phyloP scores from a whole-genome alignment of 2,888 invertebrate genomes.

The Thymelicus sylvestris region DNA sequence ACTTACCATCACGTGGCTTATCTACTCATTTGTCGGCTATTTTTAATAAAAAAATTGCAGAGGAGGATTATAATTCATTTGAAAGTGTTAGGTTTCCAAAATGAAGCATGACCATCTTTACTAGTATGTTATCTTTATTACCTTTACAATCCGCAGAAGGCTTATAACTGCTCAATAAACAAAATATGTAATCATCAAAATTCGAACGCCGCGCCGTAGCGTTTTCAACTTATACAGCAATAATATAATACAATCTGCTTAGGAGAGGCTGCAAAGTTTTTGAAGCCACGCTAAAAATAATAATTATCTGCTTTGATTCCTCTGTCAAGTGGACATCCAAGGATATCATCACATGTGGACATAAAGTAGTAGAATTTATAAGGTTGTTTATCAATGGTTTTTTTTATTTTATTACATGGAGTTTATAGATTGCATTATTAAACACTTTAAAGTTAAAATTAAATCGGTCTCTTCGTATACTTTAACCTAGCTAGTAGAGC shows the following conservation, averaged over 20 bases:
- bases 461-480: neutral
- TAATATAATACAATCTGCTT: conserved; percentile 19
- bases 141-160: neutral
- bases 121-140: neutral
- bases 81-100: no score
- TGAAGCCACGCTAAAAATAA: neutral
- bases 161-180: neutral
- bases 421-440: no score
- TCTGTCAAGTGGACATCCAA: no score
- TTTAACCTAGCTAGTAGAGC: neutral
- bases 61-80: no score
- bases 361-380: no score
- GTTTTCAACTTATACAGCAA: neutral
- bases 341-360: no score
- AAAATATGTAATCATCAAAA: neutral
- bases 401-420: no score
- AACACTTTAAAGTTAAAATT: neutral
- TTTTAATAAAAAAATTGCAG: no score
- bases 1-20: no score
- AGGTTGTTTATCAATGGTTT: no score
- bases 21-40: no score
- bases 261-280: conserved; percentile 7
- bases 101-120: neutral
- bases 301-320: neutral
- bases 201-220: no score